Evolutionary conservation across 92 coral and sea anemone genomes (phyloP).

Genomic region (Actinostola sp.): DNA sequence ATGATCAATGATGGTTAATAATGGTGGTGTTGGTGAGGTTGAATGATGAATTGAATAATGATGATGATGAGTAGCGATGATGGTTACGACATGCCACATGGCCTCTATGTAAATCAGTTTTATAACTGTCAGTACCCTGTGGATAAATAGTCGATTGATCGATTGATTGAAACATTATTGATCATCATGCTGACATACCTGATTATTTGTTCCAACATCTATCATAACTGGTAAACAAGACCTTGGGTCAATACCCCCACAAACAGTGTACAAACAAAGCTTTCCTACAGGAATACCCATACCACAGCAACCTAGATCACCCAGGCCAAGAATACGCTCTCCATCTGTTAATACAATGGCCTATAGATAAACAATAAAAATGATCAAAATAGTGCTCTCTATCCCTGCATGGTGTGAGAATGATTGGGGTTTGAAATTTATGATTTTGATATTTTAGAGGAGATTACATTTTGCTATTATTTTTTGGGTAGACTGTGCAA

Average conservation of each 20-base stretch:
- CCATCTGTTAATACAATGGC: conserved; percentile 99
- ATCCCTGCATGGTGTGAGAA: too few species aligned
- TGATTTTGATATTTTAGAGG: too few species aligned
- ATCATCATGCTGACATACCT: conserved; percentile 44
- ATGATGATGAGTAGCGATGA: too few species aligned
- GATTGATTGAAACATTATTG: not conserved
- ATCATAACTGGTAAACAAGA: conserved; percentile 87
- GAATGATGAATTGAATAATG: too few species aligned
- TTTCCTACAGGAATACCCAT: conserved; percentile 99
- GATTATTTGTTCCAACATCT: conserved; percentile 94
- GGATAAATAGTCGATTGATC: not conserved
- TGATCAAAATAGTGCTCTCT: too few species aligned
- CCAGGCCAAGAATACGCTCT: conserved; percentile 96
- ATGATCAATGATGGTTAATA: too few species aligned
- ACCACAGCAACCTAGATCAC: conserved; percentile 96
- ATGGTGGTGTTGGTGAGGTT: too few species aligned
- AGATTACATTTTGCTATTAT: too few species aligned
- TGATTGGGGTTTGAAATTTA: too few species aligned
- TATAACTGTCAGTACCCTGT: not conserved
- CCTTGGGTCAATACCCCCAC: conserved; percentile 83
- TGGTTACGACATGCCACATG: too few species aligned
- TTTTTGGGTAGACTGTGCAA: too few species aligned
- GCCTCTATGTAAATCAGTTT: not conserved
- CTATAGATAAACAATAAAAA: too few species aligned
- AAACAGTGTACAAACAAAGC: conserved; percentile 92